A percentile compares a stretch with the other conserved stretches of the same genome.
Conservation (phyloP, 2,113 vertebrate species). For the Spizaetus ornatus region DNA sequence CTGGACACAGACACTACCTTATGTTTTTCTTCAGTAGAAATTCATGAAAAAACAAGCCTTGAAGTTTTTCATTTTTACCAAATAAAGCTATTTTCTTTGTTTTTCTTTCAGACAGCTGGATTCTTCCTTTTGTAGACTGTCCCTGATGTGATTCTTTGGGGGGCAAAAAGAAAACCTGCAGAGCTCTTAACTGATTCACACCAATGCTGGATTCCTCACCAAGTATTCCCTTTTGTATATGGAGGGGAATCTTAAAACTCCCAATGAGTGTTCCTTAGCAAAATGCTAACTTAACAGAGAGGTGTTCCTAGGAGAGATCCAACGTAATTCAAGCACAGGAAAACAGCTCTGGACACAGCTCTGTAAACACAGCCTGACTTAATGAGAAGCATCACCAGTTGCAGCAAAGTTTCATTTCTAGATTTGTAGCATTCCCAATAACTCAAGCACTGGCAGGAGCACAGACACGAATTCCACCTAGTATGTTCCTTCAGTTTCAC, state of each 20-base stretch:
- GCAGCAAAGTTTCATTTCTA: neutral
- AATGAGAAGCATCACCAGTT: neutral
- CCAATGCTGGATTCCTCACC: neutral
- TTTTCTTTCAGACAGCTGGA: neutral
- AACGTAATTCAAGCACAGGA: neutral
- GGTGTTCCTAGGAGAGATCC: neutral
- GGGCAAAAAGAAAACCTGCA: neutral
- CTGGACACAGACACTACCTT: neutral
- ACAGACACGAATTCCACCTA: neutral
- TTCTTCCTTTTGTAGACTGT: neutral
- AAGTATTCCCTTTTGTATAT: neutral
- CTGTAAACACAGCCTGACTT: neutral
- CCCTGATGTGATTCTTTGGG: neutral
- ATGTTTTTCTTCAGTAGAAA: neutral
- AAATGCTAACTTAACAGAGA: neutral
- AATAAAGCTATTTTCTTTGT: slow-evolving; percentile 10
- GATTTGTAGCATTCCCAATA: neutral
- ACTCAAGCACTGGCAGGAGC: neutral
- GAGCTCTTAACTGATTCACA: neutral
- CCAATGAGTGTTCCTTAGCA: neutral
- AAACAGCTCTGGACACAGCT: neutral
- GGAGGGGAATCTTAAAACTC: neutral
- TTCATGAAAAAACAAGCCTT: neutral
- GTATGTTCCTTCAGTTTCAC: neutral
- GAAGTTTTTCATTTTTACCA: slow-evolving; percentile 8